These are phyloP conservation scores for Danio aesculapii DNA, from an alignment of 2,797 vertebrate genomes.

Conservation along the genomic window DNA sequence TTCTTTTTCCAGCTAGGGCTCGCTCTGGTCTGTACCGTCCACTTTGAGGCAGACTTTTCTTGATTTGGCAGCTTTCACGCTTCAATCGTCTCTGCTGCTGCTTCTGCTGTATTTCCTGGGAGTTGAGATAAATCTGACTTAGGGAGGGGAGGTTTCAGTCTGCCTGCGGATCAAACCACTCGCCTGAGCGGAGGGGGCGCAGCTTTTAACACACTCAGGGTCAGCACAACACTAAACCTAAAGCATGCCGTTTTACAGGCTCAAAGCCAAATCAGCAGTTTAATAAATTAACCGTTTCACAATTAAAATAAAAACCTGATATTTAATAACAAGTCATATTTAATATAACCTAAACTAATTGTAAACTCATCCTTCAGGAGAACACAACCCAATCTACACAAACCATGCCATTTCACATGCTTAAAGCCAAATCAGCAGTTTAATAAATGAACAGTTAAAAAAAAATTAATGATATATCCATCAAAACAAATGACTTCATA, in stretches of 20 bases:
- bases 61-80: constrained; percentile 55
- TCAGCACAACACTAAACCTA: constrained; percentile 34
- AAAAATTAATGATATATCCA: no score
- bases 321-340: no score
- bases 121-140: constrained; percentile 82
- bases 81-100: constrained; percentile 59
- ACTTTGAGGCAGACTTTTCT: constrained; percentile 47
- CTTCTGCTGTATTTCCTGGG: constrained; percentile 78
- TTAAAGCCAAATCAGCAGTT: no score
- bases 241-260: background rate
- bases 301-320: background rate
- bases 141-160: constrained; percentile 79
- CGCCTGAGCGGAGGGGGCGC: constrained; percentile 58
- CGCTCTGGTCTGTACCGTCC: constrained; percentile 53
- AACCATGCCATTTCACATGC: no score
- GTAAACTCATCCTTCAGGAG: no score
- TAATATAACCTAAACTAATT: no score
- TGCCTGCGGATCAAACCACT: constrained; percentile 76
- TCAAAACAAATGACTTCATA: background rate
- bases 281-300: background rate
- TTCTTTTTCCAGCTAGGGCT: constrained; percentile 67
- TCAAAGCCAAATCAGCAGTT: no score
- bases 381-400: no score
- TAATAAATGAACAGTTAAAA: no score
- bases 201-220: constrained; percentile 53